Base-by-base conservation (phyloP, 2,113 vertebrate genomes). In the Rana temporaria region DNA sequence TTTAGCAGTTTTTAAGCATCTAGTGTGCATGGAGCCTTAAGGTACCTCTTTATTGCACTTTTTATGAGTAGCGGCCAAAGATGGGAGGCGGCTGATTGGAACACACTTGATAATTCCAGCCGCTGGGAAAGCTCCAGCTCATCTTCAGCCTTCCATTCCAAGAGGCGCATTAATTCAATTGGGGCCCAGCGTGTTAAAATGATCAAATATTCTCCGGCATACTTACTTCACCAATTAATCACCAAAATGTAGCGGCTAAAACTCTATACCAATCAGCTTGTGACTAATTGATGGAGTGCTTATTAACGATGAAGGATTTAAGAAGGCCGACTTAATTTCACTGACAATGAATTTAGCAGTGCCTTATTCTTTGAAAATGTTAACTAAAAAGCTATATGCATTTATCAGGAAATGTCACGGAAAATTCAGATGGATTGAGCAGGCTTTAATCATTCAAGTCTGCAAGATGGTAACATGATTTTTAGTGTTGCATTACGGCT, bases 231-330 rank as follows among this genome's bases (percentile, higher is more conserved):
- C 73, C 68, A 72, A 81, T 81, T 64, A 64, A 81, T 81, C 79
- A 72, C 79, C 63, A 71, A 73, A 59, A 59, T 32, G 63, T 24
- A 19, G 6, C 17, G 9, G 59, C 8, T 17, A 32, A 53, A 72
- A 18, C 32, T 55, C 34, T 53, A 24, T 56, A 63, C 59, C 69
- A 65, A 81, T 81, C 59, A 73, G 59, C 59, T 73, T 72, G 59
- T 63, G 70, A 73, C 70, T 57, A 66, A 74, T 82, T 66, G 70
- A 82, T 67, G 48, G 80, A 38, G 70, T 66, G 60, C 26, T 55
- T 74, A 82, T 82, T 82, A 74, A 82, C 57, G 62, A 59, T 34
- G 52, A 57, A 57, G 48, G 70, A 73, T 82, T 66, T 66, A 74
- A 65, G 52, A 30, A 64, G 69, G 79, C 79, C 59, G 38, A 19